phyloP scores from a whole-genome alignment of 2,888 invertebrate genomes.

The Hecatera dysodea region DNA sequence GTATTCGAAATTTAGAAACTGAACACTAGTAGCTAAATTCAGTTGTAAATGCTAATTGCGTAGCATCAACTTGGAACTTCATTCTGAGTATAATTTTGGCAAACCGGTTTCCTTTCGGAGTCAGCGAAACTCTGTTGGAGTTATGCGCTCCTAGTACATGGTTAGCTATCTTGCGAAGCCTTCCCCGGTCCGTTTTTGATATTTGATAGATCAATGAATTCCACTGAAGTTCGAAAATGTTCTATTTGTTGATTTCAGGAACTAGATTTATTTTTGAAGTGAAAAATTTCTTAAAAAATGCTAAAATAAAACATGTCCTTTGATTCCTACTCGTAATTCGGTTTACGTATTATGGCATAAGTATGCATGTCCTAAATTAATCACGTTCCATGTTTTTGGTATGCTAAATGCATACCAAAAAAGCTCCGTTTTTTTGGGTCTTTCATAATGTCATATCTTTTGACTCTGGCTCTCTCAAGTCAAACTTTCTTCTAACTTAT shows the following conservation, averaged over 20 bases:
- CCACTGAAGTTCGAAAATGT: neutral
- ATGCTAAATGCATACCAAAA: too few species aligned
- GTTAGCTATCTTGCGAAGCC: constrained; percentile 46
- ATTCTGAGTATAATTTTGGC: constrained; percentile 40
- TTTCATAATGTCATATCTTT: neutral
- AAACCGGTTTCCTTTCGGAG: constrained; percentile 46
- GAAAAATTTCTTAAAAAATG: too few species aligned
- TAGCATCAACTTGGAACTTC: constrained; percentile 25
- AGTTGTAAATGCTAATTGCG: constrained; percentile 44
- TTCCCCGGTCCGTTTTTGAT: constrained; percentile 30
- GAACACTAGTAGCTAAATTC: constrained; percentile 57
- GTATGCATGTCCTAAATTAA: constrained; percentile 9
- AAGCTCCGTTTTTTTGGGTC: neutral
- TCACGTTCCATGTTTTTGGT: neutral
- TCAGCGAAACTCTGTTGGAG: constrained; percentile 33
- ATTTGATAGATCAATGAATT: constrained; percentile 44
- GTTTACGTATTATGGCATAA: neutral
- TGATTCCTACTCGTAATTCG: neutral
- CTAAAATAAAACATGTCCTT: too few species aligned
- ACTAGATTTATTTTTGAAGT: neutral
- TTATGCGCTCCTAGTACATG: constrained; percentile 53
- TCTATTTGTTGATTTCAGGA: constrained; percentile 8
- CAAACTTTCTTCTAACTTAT: constrained; percentile 49
- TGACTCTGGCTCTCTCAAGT: neutral
- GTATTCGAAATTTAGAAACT: constrained; percentile 61